These are phyloP conservation scores for Sebastes diploproa DNA, from an alignment of 2,797 vertebrate species.

Conservation along the genomic window DNA sequence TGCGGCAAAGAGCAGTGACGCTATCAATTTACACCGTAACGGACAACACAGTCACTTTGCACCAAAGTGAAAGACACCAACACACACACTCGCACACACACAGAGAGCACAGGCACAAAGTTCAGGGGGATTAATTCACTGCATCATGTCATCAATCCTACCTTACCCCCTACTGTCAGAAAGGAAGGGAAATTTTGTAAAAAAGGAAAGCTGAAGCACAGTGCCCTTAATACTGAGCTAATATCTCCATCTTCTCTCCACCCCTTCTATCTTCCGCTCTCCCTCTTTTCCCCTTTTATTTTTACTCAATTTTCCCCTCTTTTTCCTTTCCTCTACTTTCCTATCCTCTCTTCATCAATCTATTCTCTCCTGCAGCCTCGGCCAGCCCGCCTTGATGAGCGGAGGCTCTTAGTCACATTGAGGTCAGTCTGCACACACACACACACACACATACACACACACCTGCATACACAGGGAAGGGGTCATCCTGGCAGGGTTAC, in stretches of 20 bases:
- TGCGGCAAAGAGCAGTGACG: conserved; percentile 71
- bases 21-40: conserved; percentile 78
- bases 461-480: conserved; percentile 47
- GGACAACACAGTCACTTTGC: conserved; percentile 76
- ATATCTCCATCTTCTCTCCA: conserved; percentile 7
- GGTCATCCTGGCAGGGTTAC: conserved; percentile 85
- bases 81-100: conserved; percentile 21
- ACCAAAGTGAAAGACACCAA: conserved; percentile 74
- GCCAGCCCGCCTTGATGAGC: conserved; percentile 86
- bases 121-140: conserved; percentile 74
- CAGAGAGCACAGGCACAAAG: conserved; percentile 49
- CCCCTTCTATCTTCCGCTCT: background rate
- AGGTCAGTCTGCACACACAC: conserved; percentile 84
- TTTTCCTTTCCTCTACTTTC: conserved; percentile 48
- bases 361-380: conserved; percentile 78
- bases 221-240: conserved; percentile 19
- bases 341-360: conserved; percentile 76
- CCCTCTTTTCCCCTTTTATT: conserved; percentile 18
- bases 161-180: conserved; percentile 54
- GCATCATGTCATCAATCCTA: conserved; percentile 74
- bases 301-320: conserved; percentile 29
- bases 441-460: conserved; percentile 40
- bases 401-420: conserved; percentile 99
- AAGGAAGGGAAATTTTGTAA: conserved; percentile 40
- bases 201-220: conserved; percentile 27